Evolutionary conservation across 2,113 vertebrate species (phyloP).

Genomic region (Maccullochella peelii): DNA sequence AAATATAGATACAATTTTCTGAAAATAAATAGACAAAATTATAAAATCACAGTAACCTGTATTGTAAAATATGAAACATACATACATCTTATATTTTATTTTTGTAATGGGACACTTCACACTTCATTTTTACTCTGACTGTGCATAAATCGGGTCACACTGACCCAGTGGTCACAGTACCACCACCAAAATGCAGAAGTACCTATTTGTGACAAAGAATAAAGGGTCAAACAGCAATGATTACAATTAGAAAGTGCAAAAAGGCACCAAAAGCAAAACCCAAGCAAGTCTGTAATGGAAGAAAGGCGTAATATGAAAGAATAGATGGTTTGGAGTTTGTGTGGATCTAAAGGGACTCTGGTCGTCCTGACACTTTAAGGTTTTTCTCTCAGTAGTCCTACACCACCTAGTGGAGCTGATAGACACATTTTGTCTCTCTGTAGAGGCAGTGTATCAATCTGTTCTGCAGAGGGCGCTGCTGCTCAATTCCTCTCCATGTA

Average conservation of each 20-base stretch:
- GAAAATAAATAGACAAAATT: too few relatives aligned
- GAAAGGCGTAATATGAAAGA: background rate
- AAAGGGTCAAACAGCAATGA: background rate
- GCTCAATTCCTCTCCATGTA: background rate
- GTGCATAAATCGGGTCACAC: background rate
- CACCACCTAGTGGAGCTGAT: constrained; percentile 2
- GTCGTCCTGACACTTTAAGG: too few relatives aligned
- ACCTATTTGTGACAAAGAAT: background rate
- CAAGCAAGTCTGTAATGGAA: background rate
- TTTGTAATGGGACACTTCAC: background rate
- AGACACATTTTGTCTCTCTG: background rate
- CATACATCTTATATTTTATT: background rate
- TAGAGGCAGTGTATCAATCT: background rate
- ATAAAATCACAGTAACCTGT: background rate
- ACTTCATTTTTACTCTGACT: background rate
- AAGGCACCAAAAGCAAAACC: background rate
- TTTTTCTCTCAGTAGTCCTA: background rate
- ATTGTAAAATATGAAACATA: background rate
- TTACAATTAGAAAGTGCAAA: background rate
- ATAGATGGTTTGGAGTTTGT: background rate
- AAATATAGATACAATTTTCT: too few relatives aligned
- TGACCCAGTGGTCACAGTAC: background rate
- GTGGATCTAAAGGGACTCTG: background rate
- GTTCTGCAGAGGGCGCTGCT: constrained; percentile 24
- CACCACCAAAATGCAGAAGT: background rate